Conservation (phyloP, 2,888 invertebrate genomes). For the Campoletis raptor region DNA sequence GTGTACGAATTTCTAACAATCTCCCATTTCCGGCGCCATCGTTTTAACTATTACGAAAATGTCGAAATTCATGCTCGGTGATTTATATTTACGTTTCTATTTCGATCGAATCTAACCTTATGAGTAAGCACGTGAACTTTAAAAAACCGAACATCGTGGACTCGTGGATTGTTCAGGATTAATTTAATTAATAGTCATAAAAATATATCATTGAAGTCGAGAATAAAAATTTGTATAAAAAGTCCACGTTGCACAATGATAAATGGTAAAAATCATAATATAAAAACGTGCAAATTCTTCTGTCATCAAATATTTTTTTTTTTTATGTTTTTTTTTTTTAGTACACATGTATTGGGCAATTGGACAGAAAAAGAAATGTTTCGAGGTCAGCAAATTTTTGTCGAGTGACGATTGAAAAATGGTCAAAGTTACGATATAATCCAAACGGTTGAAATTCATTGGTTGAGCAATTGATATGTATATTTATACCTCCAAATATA, state of each 20-base stretch:
- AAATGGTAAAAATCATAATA: neutral
- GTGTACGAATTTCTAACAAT: conserved; percentile 1
- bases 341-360: conserved; percentile 27
- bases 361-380: conserved; percentile 36
- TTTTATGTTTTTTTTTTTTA: neutral
- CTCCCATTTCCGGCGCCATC: conserved; percentile 1
- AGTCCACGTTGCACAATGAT: neutral
- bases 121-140: neutral
- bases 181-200: neutral
- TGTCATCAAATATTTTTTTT: neutral
- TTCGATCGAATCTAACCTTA: neutral
- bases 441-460: conserved; percentile 6
- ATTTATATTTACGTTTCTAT: neutral
- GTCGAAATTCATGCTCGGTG: neutral
- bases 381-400: conserved; percentile 52
- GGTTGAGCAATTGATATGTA: neutral
- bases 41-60: no score
- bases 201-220: neutral
- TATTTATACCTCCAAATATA: neutral
- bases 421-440: neutral
- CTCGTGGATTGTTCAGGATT: neutral
- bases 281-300: neutral
- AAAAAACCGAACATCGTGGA: neutral
- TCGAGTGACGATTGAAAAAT: conserved; percentile 45
- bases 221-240: neutral